Evolutionary conservation across 2,888 invertebrate genomes (phyloP), one percentile per base, ranked within the genome.

Genomic region (Troglohyphantes excavatus): DNA sequence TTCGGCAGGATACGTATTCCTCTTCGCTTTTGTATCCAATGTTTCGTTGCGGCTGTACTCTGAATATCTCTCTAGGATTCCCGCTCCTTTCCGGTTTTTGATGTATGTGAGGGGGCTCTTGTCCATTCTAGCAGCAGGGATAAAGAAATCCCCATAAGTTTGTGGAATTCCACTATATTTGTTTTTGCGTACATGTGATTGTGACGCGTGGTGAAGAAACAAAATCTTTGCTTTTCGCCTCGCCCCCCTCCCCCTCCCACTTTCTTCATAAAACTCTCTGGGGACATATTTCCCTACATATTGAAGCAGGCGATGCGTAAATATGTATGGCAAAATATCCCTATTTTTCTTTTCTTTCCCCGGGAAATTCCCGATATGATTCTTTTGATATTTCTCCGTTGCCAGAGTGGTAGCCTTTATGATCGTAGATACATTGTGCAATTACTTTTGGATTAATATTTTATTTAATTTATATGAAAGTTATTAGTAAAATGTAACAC

Each of bases 61-160:
- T 26, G 11, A 59, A 82, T 70, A 82, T 70, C 39, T n/a, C n/a
- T n/a, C 68, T 39, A 27, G 68, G 46, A 46, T 9, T n/a, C 33
- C 3, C 33, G 9, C 26, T 59, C 75, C 26, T 65, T 27, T 53
- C n/a, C 29, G 13, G 21, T 39, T 68, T 68, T 33, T 68, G 59
- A 81, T 81, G 67, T 81, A 68, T 68, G 81, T 53, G 67, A 19
- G 68, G 53, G 53, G 39, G 43, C 29, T 53, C 53, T 73, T 68
- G 46, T 81, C 68, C 46, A 67, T 68, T 81, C 68, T 81, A 68
- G 53, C 33, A 63, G 1, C 46, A 21, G 78, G n/a, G 65, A 78
- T 78, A 70, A 82, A 72, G 70, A 82, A 70, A 67, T 82, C 82
- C 59, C 33, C 29, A 82, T 82, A 82, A 82, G 70, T 70, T 72